Base-by-base conservation (phyloP, 1,140 invertebrate species). In the Aphelinus certus region DNA sequence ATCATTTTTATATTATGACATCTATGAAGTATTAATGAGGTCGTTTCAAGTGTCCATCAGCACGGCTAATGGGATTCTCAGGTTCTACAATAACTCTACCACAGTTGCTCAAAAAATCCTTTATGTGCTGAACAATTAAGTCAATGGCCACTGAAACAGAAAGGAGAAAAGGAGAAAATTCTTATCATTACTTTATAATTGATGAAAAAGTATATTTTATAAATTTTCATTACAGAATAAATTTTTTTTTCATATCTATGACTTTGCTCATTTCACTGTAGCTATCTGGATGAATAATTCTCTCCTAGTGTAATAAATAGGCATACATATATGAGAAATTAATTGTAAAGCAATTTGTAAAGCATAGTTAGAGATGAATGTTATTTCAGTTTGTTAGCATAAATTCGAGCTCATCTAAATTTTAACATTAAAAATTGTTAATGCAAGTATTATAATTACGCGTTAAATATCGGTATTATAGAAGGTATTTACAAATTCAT, bases 111-210 rank as follows among this genome's bases (percentile, higher is more conserved):
- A 94, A 83, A 79, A 93, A 91, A 87, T 97, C 96, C 83, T 93
- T 91, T 81, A 98, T 97, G 85, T 97, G 95, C 86, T 98, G 96
- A 3, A 98, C 96, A 81, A 98, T 97, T 81, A 98, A 88, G 82
- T 96, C 95, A 83, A 97, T 97, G 62, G 96, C 96, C 83, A 98
- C 96, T 96, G 90, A 55, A 87, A 88, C 85, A 86, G 49, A 76
- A 69, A 48, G 42, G 7, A 72, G 64, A 77, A 71, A 63, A 73
- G 42, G 51, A 74, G 60, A 71, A 71, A 61, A 69, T 51, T 70
- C 49, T 62, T 69, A 65, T 65, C 55, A 65, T 75, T 71, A 10
- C 7, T 42, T 73, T 64, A 3, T 53, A 10, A 10, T 6, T 1
- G 67, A 70, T 58, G 48, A 71, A 47, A 73, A 75, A 60, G n/a